phyloP scores from a whole-genome alignment of 1,140 invertebrate genomes.

The Chironomus striatipennis region DNA sequence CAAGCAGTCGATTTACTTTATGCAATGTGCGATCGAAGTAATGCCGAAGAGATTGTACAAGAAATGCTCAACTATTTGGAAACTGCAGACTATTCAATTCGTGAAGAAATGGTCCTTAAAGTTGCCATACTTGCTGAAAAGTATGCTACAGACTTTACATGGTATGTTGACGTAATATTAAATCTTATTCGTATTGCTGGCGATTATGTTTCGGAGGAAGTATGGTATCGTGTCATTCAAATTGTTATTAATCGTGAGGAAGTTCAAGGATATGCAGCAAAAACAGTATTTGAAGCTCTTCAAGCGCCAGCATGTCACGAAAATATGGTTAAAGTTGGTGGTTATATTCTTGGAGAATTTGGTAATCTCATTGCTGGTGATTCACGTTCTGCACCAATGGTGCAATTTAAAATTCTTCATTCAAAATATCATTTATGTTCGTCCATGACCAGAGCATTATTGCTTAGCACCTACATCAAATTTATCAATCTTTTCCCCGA shows the following conservation, averaged over 20 bases:
- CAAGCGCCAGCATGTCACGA: slow-evolving; percentile 99
- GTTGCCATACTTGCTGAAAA: slow-evolving; percentile 99
- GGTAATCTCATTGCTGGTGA: slow-evolving; percentile 99
- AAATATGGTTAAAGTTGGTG: slow-evolving; percentile 99
- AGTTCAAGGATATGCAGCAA: slow-evolving; percentile 98
- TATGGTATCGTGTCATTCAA: slow-evolving; percentile 99
- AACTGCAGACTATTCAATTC: slow-evolving; percentile 98
- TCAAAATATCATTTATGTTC: slow-evolving; percentile 99
- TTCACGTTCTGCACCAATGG: slow-evolving; percentile 87
- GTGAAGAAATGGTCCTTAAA: slow-evolving; percentile 99
- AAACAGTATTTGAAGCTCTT: slow-evolving; percentile 98
- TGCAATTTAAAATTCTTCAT: slow-evolving; percentile 95
- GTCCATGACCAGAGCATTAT: slow-evolving; percentile 86
- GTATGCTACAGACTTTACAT: slow-evolving; percentile 98
- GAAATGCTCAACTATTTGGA: slow-evolving; percentile 99
- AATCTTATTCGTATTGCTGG: slow-evolving; percentile 99
- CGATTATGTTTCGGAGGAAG: slow-evolving; percentile 95
- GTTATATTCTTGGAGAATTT: slow-evolving; percentile 99
- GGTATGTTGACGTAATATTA: slow-evolving; percentile 98
- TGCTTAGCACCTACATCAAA: slow-evolving; percentile 98
- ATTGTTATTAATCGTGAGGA: slow-evolving; percentile 99
- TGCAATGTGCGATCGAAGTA: slow-evolving; percentile 99
- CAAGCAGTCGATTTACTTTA: slow-evolving; percentile 98
- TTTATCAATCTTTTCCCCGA: slow-evolving; percentile 99
- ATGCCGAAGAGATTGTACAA: slow-evolving; percentile 98